These are phyloP conservation scores for Papilio polyxenes DNA, from an alignment of 1,140 invertebrate species.

Conservation along the genomic window DNA sequence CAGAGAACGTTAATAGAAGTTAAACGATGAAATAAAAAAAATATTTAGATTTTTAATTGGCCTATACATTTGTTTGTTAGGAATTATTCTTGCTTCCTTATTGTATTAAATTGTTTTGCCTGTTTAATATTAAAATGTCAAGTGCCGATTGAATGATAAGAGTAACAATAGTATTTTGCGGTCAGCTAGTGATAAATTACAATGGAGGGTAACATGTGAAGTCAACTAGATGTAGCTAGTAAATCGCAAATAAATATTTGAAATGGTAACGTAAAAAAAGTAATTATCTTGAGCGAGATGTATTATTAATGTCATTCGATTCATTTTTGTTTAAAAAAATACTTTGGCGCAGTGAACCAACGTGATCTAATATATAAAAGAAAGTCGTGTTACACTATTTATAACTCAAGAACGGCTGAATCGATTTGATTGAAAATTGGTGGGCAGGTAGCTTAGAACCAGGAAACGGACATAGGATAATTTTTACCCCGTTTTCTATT, in stretches of 20 bases:
- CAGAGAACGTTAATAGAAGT: no score
- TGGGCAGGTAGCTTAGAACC: no score
- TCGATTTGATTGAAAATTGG: no score
- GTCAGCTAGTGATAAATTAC: slow-evolving; percentile 14
- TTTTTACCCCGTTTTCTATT: no score
- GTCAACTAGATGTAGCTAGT: not conserved
- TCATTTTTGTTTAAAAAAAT: not conserved
- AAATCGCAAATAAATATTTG: not conserved
- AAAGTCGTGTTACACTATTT: no score
- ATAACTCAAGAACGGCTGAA: no score
- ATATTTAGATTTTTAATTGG: not conserved
- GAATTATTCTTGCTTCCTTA: not conserved
- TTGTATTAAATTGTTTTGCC: not conserved
- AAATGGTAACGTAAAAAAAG: not conserved
- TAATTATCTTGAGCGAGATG: not conserved
- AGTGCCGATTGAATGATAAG: not conserved
- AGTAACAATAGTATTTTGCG: slow-evolving; percentile 20
- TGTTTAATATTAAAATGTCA: slow-evolving; percentile 11
- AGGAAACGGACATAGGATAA: no score
- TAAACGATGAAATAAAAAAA: no score
- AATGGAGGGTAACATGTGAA: slow-evolving; percentile 18
- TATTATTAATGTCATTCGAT: not conserved
- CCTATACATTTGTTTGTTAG: not conserved
- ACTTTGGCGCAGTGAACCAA: not conserved
- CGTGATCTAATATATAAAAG: no score